These are phyloP conservation scores for Julus scandinavius DNA, from an alignment of 2,888 invertebrate species.

Conservation along the genomic window DNA sequence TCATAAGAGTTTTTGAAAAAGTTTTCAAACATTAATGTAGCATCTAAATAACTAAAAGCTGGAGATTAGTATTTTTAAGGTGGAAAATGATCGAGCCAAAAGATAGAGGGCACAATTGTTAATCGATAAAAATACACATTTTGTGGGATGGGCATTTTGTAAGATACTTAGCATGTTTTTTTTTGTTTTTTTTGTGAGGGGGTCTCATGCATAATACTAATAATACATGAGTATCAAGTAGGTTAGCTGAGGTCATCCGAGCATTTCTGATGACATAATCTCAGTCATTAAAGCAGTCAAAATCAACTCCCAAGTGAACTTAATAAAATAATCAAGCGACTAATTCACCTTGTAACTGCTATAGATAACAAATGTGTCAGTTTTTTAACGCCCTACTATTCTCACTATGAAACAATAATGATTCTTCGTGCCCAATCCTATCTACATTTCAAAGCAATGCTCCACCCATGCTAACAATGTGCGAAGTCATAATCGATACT, in stretches of 20 bases:
- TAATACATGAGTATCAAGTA: too few species aligned
- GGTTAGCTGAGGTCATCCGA: background rate
- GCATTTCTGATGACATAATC: background rate
- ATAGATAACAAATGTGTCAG: slow-evolving; percentile 9
- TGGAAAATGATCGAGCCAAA: background rate
- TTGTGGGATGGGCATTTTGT: background rate
- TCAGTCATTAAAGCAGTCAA: background rate
- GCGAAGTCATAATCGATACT: background rate
- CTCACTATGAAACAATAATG: background rate
- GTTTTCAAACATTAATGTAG: background rate
- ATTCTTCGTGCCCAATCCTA: background rate
- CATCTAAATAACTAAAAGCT: background rate
- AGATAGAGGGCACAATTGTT: background rate
- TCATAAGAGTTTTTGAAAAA: background rate
- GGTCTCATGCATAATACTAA: too few species aligned
- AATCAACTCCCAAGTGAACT: background rate
- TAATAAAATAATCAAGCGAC: slow-evolving; percentile 1
- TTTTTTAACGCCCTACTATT: slow-evolving; percentile 3
- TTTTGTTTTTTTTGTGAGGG: background rate
- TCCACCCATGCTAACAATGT: slow-evolving; percentile 11
- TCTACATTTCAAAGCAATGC: background rate
- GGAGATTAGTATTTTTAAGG: background rate
- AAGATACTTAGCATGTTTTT: background rate
- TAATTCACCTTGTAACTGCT: background rate
- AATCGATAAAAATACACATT: background rate